Evolutionary conservation across 2,113 vertebrate genomes (phyloP), one percentile per base, ranked within the genome.

Genomic region (Spea bombifrons): DNA sequence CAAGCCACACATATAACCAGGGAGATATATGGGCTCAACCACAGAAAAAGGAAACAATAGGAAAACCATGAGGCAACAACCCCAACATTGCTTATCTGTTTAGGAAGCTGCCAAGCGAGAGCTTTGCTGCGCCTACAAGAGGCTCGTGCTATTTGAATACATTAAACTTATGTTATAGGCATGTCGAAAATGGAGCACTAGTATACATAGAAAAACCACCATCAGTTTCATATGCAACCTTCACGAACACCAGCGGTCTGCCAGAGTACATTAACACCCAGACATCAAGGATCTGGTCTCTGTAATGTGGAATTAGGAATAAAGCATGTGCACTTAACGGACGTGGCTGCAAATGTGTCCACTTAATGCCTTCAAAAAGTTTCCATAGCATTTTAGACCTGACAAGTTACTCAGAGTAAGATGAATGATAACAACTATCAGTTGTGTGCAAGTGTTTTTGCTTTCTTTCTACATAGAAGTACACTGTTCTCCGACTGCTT

Each of bases 351-450:
- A 30, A 30, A 30, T 30, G 30, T 30, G n/a, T 17, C 61, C 61
- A 64, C 61, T 64, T 64, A 64, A 16, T 64, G 61, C 6, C 30
- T 64, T 64, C 16, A 64, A 59, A 64, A 64, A 10, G 16, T 64
- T 64, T 13, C 61, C 30, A 64, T 2, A 64, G 61, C n/a, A 13
- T 64, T 4, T 64, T 30, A 64, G 5, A 64, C n/a, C 7, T 17
- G 61, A 64, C 17, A 17, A 30, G 5, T 16, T 64, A 16, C 15
- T 17, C 61, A 3, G 61, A 64, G 61, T 64, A 13, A 64, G 17
- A 30, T 30, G 30, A 16, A 64, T 16, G 61, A 64, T 64, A 4
- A 12, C 10, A 9, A 5, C 55, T 3, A 3, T 59, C 55, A 3
- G 1, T 12, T 9, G 55, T 59, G 55, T 13, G 55, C 4, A 4